A percentile compares a stretch with the other conserved stretches of the same genome.
Evolutionary conservation across 2,888 invertebrate species (phyloP).

Genomic region (Melanostoma scalare): DNA sequence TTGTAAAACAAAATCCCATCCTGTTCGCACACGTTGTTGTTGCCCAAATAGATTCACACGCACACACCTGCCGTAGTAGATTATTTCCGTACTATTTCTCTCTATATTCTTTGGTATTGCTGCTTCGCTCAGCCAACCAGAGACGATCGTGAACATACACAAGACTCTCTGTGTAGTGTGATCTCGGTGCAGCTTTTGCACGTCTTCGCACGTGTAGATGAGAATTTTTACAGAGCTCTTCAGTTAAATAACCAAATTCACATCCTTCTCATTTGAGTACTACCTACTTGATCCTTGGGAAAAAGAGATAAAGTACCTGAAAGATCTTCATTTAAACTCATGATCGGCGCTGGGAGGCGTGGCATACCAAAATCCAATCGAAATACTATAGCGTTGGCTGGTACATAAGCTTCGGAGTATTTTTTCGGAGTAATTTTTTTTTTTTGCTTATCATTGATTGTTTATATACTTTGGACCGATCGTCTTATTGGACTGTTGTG

Average conservation of each 20-base stretch:
- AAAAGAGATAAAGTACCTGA: constrained; percentile 25
- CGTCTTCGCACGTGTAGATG: neutral
- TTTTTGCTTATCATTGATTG: constrained; percentile 16
- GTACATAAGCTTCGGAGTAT: constrained; percentile 54
- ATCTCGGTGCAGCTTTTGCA: constrained; percentile 19
- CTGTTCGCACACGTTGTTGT: constrained; percentile 51
- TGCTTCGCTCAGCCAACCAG: constrained; percentile 48
- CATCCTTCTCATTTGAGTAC: constrained; percentile 2
- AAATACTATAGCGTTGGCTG: constrained; percentile 11
- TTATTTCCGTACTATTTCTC: constrained; percentile 19
- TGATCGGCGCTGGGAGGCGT: constrained; percentile 41
- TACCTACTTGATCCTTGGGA: constrained; percentile 23
- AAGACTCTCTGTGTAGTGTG: neutral
- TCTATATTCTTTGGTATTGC: constrained; percentile 33
- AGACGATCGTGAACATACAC: constrained; percentile 49
- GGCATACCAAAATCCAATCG: constrained; percentile 51
- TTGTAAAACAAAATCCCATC: constrained; percentile 47
- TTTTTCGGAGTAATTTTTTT: constrained; percentile 69
- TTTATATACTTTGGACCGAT: constrained; percentile 47
- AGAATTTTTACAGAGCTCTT: neutral
- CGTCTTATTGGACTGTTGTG: constrained; percentile 55
- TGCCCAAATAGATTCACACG: constrained; percentile 28
- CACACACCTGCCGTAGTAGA: neutral
- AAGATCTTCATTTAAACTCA: neutral
- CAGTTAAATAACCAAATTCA: constrained; percentile 6